Evolutionary conservation across 1,140 invertebrate species (phyloP).

Genomic region (Macrobrachium rosenbergii): DNA sequence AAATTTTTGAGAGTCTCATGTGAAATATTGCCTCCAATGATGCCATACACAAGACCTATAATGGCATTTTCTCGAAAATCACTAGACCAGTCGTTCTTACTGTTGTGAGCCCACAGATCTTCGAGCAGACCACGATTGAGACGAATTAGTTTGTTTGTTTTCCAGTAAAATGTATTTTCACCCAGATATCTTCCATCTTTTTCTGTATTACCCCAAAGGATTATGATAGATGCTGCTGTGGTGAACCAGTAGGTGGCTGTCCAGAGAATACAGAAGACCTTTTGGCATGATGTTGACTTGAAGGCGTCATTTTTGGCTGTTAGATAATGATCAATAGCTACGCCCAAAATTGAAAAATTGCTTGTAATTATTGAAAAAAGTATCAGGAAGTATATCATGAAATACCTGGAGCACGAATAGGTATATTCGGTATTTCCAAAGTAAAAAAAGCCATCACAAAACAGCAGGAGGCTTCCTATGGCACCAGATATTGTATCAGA

Average conservation of each 20-base stretch:
- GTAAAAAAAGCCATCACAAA: constrained; percentile 48
- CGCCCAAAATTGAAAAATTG: constrained; percentile 33
- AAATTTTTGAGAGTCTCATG: constrained; percentile 21
- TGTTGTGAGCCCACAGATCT: constrained; percentile 48
- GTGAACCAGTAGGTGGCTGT: constrained; percentile 38
- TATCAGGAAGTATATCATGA: constrained; percentile 24
- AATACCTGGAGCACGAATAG: constrained; percentile 39
- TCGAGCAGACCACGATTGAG: constrained; percentile 15
- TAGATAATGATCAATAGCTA: constrained; percentile 27
- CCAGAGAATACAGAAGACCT: constrained; percentile 16
- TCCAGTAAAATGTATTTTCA: background rate
- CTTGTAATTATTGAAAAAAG: constrained; percentile 33
- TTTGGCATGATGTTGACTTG: background rate
- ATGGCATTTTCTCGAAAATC: constrained; percentile 47
- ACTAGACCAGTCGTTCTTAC: constrained; percentile 39
- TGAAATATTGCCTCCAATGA: constrained; percentile 41
- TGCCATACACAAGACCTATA: constrained; percentile 42
- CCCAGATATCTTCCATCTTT: background rate
- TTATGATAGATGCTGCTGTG: constrained; percentile 23
- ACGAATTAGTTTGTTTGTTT: constrained; percentile 12
- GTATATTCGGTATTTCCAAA: constrained; percentile 3
- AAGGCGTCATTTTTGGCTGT: background rate
- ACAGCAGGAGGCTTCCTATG: constrained; percentile 22
- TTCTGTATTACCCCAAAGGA: constrained; percentile 21
- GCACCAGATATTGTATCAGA: constrained; percentile 32